Percentiles rank a stretch among this genome's conserved stretches.
These are phyloP conservation scores for Pseudoatta argentina DNA, from an alignment of 1,140 invertebrate species.

Conservation along the genomic window DNA sequence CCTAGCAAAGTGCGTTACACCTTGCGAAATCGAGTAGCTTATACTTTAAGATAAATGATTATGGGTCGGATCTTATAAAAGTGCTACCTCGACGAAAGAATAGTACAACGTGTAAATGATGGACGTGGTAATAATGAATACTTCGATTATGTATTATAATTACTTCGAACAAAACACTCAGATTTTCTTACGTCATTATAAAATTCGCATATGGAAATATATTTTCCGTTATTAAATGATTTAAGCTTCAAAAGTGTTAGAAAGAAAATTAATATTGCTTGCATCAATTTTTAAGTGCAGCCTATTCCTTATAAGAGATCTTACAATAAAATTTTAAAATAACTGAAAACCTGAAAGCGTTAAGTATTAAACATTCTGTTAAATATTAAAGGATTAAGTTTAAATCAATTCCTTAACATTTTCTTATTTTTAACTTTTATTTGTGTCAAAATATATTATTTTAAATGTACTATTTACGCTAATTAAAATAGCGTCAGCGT, in stretches of 20 bases:
- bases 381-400: too few species aligned
- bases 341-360: too few species aligned
- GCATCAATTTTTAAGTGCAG: not conserved
- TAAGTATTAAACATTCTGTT: too few species aligned
- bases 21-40: conserved; percentile 19
- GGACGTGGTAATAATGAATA: not conserved
- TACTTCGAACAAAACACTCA: not conserved
- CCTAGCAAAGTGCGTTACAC: conserved; percentile 15
- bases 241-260: not conserved
- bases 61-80: not conserved
- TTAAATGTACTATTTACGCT: too few species aligned
- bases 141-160: not conserved
- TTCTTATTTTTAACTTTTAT: too few species aligned
- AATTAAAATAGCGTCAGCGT: too few species aligned
- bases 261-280: not conserved
- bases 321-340: not conserved
- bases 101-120: not conserved
- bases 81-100: not conserved
- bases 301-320: not conserved
- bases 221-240: not conserved
- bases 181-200: not conserved
- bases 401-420: too few species aligned
- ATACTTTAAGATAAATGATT: conserved; percentile 33
- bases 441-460: too few species aligned
- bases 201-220: not conserved